Evolutionary conservation across 2,113 vertebrate genomes (phyloP).

Genomic region (Monarcha castaneiventris): DNA sequence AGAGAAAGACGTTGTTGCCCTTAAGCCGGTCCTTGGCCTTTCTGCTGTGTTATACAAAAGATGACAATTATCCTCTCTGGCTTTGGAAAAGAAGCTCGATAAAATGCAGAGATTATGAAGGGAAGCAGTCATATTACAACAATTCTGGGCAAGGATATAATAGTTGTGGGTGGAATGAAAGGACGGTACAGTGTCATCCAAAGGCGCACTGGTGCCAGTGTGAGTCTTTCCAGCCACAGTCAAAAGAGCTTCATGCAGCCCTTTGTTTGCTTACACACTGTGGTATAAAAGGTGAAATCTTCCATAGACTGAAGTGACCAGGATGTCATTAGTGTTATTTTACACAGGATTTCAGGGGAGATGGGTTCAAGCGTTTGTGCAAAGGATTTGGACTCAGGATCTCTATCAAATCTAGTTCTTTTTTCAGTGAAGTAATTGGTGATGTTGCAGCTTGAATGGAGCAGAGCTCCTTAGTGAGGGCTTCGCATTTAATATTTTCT

Average conservation of each 20-base stretch:
- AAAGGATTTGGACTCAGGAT: not conserved
- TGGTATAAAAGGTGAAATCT: not conserved
- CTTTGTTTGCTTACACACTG: not conserved
- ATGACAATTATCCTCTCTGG: not conserved
- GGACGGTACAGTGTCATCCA: not conserved
- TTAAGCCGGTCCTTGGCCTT: not conserved
- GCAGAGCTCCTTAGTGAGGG: not conserved
- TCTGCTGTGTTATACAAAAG: not conserved
- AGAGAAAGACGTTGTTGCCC: not conserved
- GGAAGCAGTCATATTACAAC: conserved; percentile 15
- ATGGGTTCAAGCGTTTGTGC: not conserved
- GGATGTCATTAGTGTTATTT: not conserved
- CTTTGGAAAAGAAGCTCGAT: conserved; percentile 17
- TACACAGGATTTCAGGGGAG: not conserved
- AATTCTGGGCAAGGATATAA: not conserved
- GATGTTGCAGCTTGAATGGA: not conserved
- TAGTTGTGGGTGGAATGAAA: not conserved
- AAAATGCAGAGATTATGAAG: conserved; percentile 28
- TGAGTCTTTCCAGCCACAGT: not conserved
- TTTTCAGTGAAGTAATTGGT: not conserved
- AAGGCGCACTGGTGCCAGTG: not conserved
- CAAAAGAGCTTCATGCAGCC: not conserved
- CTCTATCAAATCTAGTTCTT: not conserved
- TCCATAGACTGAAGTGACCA: not conserved
- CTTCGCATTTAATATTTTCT: conserved; percentile 49